Evolutionary conservation across 92 coral and sea anemone species (phyloP), one percentile per base, ranked within the genome.

Genomic region (Bergia sp.): DNA sequence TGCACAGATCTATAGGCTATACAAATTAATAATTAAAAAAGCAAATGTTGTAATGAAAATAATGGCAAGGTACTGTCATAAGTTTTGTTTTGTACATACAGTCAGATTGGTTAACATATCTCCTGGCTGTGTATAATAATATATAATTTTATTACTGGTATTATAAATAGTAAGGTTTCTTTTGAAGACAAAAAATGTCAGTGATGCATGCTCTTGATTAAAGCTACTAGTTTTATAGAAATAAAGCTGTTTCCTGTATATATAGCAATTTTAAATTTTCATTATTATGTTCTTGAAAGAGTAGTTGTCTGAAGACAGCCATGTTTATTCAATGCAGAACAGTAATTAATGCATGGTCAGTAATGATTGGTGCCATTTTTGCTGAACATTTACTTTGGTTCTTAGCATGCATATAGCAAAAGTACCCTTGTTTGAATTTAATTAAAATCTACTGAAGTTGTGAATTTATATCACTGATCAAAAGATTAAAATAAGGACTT

Each of bases 361-460:
- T 43, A 42, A 41, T 15, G 36, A 53, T 1, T 76, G 21, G 37
- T 41, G 11, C 69, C n/a, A 29, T 29, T 36, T 81, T 61, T 58
- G 36, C 23, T 20, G 65, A n/a, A 7, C 42, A 53, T 61, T 58
- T 58, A 20, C 50, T 36, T 0, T 40, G n/a, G 55, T 66, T 66
- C 38, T 61, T 82, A 40, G 76, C 73, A 64, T 69, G 20, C 39
- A 7, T 6, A 42, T 21, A 43, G 53, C 37, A 82, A 42, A 41
- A 82, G 77, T n/a, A 21, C 21, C 47, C 39, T 82, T 65, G 85
- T 65, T 82, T 61, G 39, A 61, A 40, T 64, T 82, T 66, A 64
- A 64, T 82, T 65, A 13, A 42, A 41, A 18, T 66, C 40, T 82
- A n/a, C 41, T 65, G 39, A 65, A 37, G 76, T 39, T 45, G 49